phyloP scores from a whole-genome alignment of 2,113 vertebrate genomes.

The Donacobius atricapilla region DNA sequence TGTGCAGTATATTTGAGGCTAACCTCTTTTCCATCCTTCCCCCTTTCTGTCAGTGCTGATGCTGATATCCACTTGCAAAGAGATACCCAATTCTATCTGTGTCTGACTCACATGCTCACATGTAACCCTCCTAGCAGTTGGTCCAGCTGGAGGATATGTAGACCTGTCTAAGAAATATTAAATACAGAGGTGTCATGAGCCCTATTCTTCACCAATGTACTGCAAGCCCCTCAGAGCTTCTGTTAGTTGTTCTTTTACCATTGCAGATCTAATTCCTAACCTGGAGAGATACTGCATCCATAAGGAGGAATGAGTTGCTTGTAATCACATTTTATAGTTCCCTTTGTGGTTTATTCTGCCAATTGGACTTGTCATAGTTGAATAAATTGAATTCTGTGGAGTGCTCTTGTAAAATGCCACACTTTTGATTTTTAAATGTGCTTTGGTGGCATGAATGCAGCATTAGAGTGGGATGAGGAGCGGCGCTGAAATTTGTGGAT shows the following conservation, averaged over 20 bases:
- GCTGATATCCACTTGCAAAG: background rate
- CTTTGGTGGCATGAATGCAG: background rate
- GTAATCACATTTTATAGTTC: background rate
- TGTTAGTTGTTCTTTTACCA: background rate
- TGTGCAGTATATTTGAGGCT: background rate
- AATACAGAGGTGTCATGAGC: background rate
- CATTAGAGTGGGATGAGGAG: background rate
- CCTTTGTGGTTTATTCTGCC: conserved; percentile 1
- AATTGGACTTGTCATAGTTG: background rate
- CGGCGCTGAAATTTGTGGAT: background rate
- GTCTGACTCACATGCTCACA: accelerated
- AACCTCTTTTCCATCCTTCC: background rate
- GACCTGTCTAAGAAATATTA: background rate
- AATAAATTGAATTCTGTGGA: background rate
- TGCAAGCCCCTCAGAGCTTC: background rate
- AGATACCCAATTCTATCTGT: background rate
- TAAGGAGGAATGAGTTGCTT: background rate
- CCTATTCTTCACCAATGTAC: background rate
- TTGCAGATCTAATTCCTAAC: background rate
- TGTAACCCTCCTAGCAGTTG: background rate
- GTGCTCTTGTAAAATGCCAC: background rate
- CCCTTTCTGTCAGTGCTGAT: background rate
- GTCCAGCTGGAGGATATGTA: background rate
- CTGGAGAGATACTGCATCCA: background rate
- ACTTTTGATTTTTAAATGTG: background rate